Evolutionary conservation across 2,888 invertebrate genomes (phyloP).

Genomic region (Amphimallon solstitiale): DNA sequence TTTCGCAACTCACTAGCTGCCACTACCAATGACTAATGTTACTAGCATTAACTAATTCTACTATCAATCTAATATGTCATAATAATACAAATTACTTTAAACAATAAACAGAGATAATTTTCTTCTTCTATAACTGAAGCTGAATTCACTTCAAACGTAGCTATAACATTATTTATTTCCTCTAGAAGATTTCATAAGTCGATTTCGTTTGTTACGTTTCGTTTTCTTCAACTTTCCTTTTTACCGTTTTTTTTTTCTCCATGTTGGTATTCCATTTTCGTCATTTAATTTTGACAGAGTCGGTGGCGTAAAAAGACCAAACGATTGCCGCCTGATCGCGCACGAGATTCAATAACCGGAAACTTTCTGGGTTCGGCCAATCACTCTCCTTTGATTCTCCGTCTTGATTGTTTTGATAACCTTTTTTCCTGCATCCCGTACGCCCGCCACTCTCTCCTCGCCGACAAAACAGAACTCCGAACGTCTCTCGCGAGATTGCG

Average conservation of each 20-base stretch:
- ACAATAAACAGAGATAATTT: no score
- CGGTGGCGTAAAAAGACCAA: conserved; percentile 11
- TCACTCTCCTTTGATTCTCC: conserved; percentile 58
- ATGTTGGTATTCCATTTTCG: conserved; percentile 8
- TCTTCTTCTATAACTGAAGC: no score
- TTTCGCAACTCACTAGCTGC: no score
- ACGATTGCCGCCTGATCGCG: conserved; percentile 56
- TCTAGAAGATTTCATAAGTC: no score
- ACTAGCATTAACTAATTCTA: no score
- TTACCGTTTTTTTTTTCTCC: background rate
- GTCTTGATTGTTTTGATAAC: conserved; percentile 59
- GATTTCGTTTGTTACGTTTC: no score
- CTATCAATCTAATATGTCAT: no score
- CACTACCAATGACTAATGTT: no score
- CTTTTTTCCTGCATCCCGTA: conserved; percentile 54
- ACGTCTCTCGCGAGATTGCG: conserved; percentile 49
- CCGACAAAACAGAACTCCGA: conserved; percentile 44
- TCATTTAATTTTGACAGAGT: conserved; percentile 11
- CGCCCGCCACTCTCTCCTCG: no score
- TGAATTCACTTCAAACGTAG: no score
- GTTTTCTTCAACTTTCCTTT: background rate
- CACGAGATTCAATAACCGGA: conserved; percentile 58
- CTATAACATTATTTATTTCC: no score
- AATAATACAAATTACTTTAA: no score
- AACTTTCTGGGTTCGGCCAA: conserved; percentile 55